phyloP scores from a whole-genome alignment of 2,888 invertebrate species.

The Philonicus albiceps region DNA sequence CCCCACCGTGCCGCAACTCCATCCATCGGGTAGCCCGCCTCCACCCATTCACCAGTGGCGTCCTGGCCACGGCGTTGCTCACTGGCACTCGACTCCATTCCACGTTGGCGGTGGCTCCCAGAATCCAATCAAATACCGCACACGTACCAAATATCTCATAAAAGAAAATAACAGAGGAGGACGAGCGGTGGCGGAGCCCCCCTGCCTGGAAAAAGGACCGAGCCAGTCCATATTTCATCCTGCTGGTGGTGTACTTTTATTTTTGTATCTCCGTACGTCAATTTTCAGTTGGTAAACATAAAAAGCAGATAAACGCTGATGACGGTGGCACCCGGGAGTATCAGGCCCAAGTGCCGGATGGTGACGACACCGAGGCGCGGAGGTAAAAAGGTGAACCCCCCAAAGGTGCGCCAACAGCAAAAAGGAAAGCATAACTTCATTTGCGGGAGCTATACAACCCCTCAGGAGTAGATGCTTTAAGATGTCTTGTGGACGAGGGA shows the following conservation, averaged over 20 bases:
- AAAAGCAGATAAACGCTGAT: slow-evolving; percentile 43
- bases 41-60: neutral
- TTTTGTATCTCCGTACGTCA: slow-evolving; percentile 38
- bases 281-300: slow-evolving; percentile 43
- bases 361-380: slow-evolving; percentile 4
- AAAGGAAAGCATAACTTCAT: slow-evolving; percentile 14
- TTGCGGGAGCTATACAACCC: neutral
- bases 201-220: neutral
- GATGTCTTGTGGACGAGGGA: neutral
- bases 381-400: slow-evolving; percentile 17
- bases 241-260: slow-evolving; percentile 20
- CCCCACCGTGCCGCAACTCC: neutral
- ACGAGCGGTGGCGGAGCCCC: neutral
- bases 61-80: neutral
- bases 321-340: slow-evolving; percentile 16
- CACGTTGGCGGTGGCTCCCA: slow-evolving; percentile 36
- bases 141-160: slow-evolving; percentile 43
- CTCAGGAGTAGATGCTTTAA: neutral
- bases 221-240: slow-evolving; percentile 21
- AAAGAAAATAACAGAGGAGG: slow-evolving; percentile 32
- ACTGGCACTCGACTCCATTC: slow-evolving; percentile 34
- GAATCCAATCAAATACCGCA: slow-evolving; percentile 43
- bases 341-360: slow-evolving; percentile 29
- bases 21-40: neutral
- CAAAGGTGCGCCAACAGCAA: slow-evolving; percentile 8